These are phyloP conservation scores for Manis crassicaudata DNA, from an alignment of 2,797 vertebrate genomes.

Conservation along the genomic window DNA sequence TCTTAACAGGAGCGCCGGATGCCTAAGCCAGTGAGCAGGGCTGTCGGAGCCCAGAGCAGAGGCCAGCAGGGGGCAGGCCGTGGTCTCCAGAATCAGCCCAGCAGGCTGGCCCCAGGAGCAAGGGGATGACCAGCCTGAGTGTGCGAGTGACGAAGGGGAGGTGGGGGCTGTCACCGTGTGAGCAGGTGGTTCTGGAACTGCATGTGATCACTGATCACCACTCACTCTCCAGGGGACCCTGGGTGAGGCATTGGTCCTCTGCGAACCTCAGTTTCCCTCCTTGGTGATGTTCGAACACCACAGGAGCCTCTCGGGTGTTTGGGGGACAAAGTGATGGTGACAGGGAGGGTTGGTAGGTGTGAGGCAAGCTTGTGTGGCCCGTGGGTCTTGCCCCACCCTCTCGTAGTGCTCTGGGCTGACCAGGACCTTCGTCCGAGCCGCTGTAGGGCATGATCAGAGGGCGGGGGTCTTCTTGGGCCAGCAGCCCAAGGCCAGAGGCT, in stretches of 20 bases:
- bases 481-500: not conserved
- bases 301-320: accelerated
- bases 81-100: accelerated
- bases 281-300: accelerated
- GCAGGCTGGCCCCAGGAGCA: accelerated
- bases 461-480: not conserved
- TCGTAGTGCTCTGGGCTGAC: not conserved
- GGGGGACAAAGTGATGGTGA: not conserved
- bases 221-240: accelerated
- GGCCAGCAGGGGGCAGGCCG: accelerated
- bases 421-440: not conserved
- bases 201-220: not conserved
- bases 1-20: accelerated
- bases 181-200: not conserved
- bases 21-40: accelerated
- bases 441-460: accelerated
- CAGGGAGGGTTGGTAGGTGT: not conserved
- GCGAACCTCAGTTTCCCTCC: not conserved
- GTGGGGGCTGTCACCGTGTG: accelerated
- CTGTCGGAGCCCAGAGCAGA: accelerated
- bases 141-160: accelerated
- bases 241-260: accelerated
- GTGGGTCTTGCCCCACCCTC: accelerated
- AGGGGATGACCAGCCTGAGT: accelerated
- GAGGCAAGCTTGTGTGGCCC: accelerated